Percentiles rank a stretch among this genome's conserved stretches.
These are phyloP conservation scores for Apantesis nais DNA, from an alignment of 2,888 invertebrate genomes.

Conservation along the genomic window DNA sequence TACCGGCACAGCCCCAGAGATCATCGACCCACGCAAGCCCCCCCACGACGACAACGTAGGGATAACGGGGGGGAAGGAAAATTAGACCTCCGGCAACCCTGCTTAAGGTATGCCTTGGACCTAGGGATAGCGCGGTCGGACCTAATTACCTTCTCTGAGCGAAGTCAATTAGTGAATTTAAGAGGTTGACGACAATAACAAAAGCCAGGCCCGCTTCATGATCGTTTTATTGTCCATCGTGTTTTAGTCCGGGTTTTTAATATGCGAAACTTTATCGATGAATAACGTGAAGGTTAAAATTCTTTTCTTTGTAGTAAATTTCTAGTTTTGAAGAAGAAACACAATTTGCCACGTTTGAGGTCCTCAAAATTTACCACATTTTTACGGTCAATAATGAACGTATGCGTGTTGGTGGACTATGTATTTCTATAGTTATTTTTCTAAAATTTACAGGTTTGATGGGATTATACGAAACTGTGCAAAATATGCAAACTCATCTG, in stretches of 20 bases:
- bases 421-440: not conserved
- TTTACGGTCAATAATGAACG: not conserved
- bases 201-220: not conserved
- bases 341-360: too few relatives aligned
- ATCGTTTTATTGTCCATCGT: not conserved
- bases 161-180: not conserved
- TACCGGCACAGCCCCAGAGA: too few relatives aligned
- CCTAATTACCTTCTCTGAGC: not conserved
- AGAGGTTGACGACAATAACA: not conserved
- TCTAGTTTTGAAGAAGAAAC: too few relatives aligned
- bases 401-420: not conserved
- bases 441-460: conserved; percentile 61
- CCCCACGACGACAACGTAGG: too few relatives aligned
- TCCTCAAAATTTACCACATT: too few relatives aligned
- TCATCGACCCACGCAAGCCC: too few relatives aligned
- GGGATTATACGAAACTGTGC: conserved; percentile 74
- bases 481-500: conserved; percentile 73
- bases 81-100: too few relatives aligned
- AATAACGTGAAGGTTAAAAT: not conserved
- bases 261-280: not conserved
- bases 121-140: not conserved
- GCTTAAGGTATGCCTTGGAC: too few relatives aligned
- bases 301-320: not conserved
- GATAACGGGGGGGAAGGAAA: too few relatives aligned
- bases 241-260: not conserved